Evolutionary conservation across 2,113 vertebrate species (phyloP).

Genomic region (Colaptes auratus): DNA sequence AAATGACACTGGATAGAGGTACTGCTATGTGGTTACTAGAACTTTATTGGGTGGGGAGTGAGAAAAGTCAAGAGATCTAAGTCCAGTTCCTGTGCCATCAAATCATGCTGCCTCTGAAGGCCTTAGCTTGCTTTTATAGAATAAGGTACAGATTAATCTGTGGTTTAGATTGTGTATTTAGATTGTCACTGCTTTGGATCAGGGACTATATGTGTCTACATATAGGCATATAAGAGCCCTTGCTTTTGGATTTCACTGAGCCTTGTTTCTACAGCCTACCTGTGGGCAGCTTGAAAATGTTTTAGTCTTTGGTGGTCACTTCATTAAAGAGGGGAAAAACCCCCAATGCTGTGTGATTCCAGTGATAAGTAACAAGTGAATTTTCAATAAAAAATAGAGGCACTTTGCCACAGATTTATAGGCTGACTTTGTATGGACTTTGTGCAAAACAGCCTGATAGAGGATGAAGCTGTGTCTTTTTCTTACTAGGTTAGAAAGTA

Average conservation of each 20-base stretch:
- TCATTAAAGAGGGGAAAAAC: background rate
- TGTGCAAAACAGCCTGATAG: background rate
- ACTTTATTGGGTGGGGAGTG: background rate
- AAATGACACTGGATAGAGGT: background rate
- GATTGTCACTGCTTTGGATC: background rate
- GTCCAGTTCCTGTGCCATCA: background rate
- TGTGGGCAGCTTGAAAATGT: background rate
- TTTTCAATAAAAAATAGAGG: background rate
- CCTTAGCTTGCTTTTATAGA: background rate
- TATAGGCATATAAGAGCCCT: background rate
- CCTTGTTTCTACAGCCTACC: background rate
- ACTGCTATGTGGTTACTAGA: background rate
- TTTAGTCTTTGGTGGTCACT: background rate
- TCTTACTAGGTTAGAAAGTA: background rate
- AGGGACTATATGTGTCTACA: background rate
- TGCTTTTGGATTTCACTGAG: background rate
- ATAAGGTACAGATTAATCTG: background rate
- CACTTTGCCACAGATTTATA: background rate
- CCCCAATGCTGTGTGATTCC: background rate
- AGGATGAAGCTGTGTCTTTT: background rate
- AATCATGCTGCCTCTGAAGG: background rate
- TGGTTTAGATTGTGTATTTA: background rate
- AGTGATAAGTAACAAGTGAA: background rate
- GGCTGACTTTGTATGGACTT: background rate
- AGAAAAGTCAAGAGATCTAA: background rate